Conservation (phyloP, 2,888 invertebrate genomes). For the Hybos culiciformis region DNA sequence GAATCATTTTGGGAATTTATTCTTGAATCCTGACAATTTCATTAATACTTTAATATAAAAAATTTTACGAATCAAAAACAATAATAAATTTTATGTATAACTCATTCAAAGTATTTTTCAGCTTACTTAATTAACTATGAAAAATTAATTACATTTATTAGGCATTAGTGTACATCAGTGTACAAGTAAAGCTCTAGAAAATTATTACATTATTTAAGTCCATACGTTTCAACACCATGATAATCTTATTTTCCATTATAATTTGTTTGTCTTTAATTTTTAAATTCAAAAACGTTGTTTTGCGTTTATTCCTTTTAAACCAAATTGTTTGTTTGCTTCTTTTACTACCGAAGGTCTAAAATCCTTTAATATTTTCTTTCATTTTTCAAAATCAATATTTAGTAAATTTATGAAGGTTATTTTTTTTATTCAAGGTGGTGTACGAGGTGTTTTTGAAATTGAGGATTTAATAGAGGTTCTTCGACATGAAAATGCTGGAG, state of each 20-base stretch:
- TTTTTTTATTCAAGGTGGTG: constrained; percentile 48
- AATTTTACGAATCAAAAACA: neutral
- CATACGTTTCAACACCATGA: too few species aligned
- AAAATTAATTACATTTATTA: too few species aligned
- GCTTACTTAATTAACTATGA: too few species aligned
- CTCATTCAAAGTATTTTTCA: too few species aligned
- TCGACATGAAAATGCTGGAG: constrained; percentile 57
- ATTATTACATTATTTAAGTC: too few species aligned
- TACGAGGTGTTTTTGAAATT: constrained; percentile 73
- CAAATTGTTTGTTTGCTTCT: neutral
- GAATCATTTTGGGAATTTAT: neutral
- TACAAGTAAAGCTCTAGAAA: too few species aligned
- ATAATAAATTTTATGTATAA: neutral
- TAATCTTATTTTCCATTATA: neutral
- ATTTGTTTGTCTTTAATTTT: neutral
- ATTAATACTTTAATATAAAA: neutral
- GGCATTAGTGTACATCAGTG: too few species aligned
- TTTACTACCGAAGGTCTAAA: neutral
- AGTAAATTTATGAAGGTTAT: neutral
- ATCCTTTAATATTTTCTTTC: neutral
- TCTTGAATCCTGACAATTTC: neutral
- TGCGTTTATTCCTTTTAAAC: neutral
- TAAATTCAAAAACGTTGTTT: neutral
- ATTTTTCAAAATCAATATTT: neutral
- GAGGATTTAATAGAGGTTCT: constrained; percentile 70